These are phyloP conservation scores for Lerista edwardsae DNA, from an alignment of 2,797 vertebrate genomes.

Conservation along the genomic window DNA sequence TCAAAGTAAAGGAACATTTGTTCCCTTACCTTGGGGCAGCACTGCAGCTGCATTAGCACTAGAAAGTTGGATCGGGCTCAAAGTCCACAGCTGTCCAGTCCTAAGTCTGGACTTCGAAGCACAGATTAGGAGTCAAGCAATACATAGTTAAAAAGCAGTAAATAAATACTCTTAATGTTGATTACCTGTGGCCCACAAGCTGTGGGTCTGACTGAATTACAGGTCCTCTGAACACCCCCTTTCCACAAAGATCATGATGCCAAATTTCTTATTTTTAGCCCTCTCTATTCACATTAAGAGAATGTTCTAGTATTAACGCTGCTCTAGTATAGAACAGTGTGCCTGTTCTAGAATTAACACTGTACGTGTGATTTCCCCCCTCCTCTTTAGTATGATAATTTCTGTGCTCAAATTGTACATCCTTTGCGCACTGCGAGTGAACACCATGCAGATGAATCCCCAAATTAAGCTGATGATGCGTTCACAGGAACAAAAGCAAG, in stretches of 20 bases:
- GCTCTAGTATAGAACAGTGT: no score
- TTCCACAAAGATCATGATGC: no score
- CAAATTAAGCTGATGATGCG: constrained; percentile 9
- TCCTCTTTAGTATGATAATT: background rate
- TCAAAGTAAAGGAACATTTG: no score
- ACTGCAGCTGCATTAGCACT: no score
- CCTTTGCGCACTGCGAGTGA: background rate
- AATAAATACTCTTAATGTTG: no score
- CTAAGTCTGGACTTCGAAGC: background rate
- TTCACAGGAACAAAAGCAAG: constrained; percentile 17
- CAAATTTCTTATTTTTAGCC: constrained; percentile 8
- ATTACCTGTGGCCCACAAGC: background rate
- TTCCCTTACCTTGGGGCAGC: no score
- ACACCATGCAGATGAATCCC: background rate
- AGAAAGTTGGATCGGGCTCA: no score
- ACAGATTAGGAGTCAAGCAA: background rate
- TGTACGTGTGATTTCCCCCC: background rate
- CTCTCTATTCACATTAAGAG: background rate
- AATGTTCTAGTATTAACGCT: no score
- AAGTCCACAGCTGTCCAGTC: background rate
- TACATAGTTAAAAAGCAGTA: no score
- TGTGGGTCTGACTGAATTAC: background rate
- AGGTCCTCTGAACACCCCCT: no score
- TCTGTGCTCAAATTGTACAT: constrained; percentile 3
- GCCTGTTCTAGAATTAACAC: background rate